Conservation (phyloP, 2,888 invertebrate species). For the Gymnocheta viridis region DNA sequence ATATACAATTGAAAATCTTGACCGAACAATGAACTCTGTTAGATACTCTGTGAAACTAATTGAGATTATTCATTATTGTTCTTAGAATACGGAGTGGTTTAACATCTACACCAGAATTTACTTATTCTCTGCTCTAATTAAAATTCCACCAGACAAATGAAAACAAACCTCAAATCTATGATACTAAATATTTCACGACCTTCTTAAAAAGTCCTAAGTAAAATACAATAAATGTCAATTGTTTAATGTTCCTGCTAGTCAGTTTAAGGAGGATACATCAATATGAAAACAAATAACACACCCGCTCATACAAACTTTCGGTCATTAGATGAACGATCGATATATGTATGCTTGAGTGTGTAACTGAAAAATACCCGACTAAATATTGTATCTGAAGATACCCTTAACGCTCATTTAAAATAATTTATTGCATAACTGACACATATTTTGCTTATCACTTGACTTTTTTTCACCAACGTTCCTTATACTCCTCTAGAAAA, state of each 20-base stretch:
- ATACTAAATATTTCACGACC: constrained; percentile 57
- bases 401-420: constrained; percentile 80
- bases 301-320: constrained; percentile 36
- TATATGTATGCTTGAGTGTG: background rate
- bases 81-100: too few relatives aligned
- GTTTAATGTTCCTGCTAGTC: constrained; percentile 50
- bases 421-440: constrained; percentile 79
- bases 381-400: constrained; percentile 62
- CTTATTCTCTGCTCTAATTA: background rate
- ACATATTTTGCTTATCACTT: constrained; percentile 72
- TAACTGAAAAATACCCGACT: constrained; percentile 22
- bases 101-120: background rate
- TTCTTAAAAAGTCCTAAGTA: constrained; percentile 54
- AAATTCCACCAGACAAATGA: background rate
- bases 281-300: constrained; percentile 32
- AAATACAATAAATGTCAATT: constrained; percentile 69
- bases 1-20: too few relatives aligned
- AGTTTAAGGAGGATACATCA: constrained; percentile 11
- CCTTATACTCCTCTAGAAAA: constrained; percentile 6
- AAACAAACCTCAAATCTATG: constrained; percentile 49
- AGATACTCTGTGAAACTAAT: too few relatives aligned
- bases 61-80: too few relatives aligned
- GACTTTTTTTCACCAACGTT: constrained; percentile 21
- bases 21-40: too few relatives aligned
- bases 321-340: constrained; percentile 15